Evolutionary conservation across 2,888 invertebrate species (phyloP).

Genomic region (Hypselothyrea guttata): DNA sequence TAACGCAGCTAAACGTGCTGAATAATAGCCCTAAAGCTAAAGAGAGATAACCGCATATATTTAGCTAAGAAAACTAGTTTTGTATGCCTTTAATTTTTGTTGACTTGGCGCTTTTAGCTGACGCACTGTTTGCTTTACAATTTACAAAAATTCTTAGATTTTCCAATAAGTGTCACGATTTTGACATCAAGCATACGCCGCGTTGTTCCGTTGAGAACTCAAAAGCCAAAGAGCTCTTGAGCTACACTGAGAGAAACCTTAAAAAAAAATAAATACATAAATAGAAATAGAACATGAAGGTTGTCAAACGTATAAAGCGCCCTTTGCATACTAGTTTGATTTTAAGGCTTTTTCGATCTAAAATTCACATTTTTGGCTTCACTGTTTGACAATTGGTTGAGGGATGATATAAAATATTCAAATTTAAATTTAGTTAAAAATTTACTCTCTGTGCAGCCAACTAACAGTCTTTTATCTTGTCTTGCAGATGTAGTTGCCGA

Average conservation of each 20-base stretch:
- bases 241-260: no score
- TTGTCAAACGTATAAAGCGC: no score
- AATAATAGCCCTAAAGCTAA: conserved; percentile 43
- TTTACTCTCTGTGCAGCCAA: not conserved
- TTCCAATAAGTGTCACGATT: conserved; percentile 65
- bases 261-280: no score
- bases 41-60: conserved; percentile 15
- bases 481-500: conserved; percentile 64
- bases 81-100: conserved; percentile 2
- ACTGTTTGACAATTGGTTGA: no score
- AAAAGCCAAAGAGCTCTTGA: not conserved
- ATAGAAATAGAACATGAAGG: no score
- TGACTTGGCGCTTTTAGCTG: conserved; percentile 42
- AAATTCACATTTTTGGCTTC: no score
- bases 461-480: not conserved
- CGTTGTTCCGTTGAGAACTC: conserved; percentile 10
- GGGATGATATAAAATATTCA: no score
- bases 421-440: no score
- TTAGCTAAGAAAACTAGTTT: conserved; percentile 55
- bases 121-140: conserved; percentile 56
- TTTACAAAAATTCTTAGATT: conserved; percentile 46
- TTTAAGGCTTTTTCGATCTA: no score
- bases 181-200: conserved; percentile 52
- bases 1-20: conserved; percentile 45
- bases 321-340: no score